phyloP scores from a whole-genome alignment of 2,113 vertebrate species.

The Psammodynastes pulverulentus region DNA sequence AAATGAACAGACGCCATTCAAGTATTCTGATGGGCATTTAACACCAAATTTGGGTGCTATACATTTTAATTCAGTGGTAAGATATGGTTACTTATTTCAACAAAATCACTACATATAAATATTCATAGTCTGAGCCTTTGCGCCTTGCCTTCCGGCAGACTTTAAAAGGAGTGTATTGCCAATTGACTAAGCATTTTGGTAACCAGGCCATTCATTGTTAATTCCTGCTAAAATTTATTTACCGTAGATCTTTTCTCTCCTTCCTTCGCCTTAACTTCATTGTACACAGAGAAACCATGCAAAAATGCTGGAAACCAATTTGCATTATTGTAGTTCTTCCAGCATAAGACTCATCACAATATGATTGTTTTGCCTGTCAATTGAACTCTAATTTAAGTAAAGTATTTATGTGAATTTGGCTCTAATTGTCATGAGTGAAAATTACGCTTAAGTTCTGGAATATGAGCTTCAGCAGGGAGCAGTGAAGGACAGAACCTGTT shows the following conservation, averaged over 20 bases:
- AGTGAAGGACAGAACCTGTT: background rate
- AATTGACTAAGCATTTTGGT: background rate
- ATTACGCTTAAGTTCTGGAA: background rate
- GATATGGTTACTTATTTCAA: background rate
- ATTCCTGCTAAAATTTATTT: background rate
- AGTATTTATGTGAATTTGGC: background rate
- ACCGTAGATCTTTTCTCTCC: background rate
- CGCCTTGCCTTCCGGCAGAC: slow-evolving; percentile 4
- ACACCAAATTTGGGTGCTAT: background rate
- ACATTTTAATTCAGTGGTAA: background rate
- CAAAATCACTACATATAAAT: background rate
- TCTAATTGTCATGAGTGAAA: background rate
- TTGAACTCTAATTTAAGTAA: background rate
- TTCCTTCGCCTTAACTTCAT: background rate
- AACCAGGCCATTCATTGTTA: slow-evolving; percentile 29
- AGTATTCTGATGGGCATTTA: background rate
- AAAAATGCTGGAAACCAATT: background rate
- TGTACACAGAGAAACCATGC: background rate
- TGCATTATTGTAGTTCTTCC: background rate
- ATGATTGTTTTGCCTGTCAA: background rate
- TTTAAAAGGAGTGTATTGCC: slow-evolving; percentile 8
- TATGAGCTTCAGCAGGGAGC: background rate
- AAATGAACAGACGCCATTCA: background rate
- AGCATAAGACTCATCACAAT: background rate
- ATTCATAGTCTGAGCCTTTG: background rate